Base-by-base conservation (phyloP, 2,888 invertebrate genomes). In the Steromphala cineraria region DNA sequence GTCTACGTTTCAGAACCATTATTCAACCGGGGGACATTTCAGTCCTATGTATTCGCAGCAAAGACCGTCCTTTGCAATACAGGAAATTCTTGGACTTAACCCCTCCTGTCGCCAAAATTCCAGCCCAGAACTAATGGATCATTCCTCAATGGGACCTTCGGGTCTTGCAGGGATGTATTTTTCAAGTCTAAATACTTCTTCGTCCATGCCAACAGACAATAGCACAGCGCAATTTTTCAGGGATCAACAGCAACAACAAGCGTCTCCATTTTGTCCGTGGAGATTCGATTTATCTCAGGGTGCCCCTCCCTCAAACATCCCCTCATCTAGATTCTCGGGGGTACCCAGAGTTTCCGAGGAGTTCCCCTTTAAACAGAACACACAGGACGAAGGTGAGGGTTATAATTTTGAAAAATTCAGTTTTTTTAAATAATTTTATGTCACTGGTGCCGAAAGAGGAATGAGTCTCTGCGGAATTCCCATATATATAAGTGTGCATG, bases 41-140 rank as follows among this genome's bases (percentile, higher is more conserved):
- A 84, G 88, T 55, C 89, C 87, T 77, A 86, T 89, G 86, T 89
- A 88, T 79, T 80, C 84, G 8, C 96, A 96, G 90, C 97, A 97
- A 94, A 94, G 97, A 88, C 96, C 96, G 85, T 97, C 97, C 75
- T 97, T 97, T 94, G 97, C 96, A 86, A 97, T 97, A 91, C 97
- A 97, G 94, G 97, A 97, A 94, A 95, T 97, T 90, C 95, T 97
- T 89, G 97, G 97, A 7, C 84, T 90, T n/a, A 84, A 85, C 28
- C 94, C 83, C 46, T 84, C 86, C 17, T 89, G 89, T 81, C 86
- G 88, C 46, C 89, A 88, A 75, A 88, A 86, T 67, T 84, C 85
- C 19, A 88, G 87, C 53, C 88, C 90, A 8, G 89, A 90, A 28
- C 75, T 87, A 28, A 67, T 89, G 67, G 89, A 89, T 28, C 55